These are phyloP conservation scores for Aphrophora alni DNA, from an alignment of 2,888 invertebrate genomes.

Conservation along the genomic window DNA sequence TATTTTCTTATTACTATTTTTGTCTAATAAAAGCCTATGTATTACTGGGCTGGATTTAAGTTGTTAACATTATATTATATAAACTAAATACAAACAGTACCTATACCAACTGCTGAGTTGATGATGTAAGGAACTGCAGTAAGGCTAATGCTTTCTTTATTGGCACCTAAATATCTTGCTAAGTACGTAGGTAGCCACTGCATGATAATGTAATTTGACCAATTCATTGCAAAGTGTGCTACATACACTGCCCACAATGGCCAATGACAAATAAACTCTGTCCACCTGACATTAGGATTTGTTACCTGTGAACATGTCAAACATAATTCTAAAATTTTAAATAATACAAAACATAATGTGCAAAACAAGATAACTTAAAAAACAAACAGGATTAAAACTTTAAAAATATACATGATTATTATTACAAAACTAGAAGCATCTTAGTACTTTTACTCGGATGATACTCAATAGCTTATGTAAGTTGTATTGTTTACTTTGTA, in stretches of 20 bases:
- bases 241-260: slow-evolving; percentile 76
- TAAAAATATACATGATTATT: too few relatives aligned
- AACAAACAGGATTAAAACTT: too few relatives aligned
- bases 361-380: not conserved
- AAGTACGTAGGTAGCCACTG: slow-evolving; percentile 80
- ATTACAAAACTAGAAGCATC: too few relatives aligned
- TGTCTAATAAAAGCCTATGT: too few relatives aligned
- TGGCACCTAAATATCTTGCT: slow-evolving; percentile 67
- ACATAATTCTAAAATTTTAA: not conserved
- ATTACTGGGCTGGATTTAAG: too few relatives aligned
- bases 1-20: too few relatives aligned
- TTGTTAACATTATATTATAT: too few relatives aligned
- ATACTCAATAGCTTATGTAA: too few relatives aligned
- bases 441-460: too few relatives aligned
- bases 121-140: slow-evolving; percentile 77
- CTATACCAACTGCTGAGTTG: slow-evolving; percentile 73
- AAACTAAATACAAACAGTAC: too few relatives aligned
- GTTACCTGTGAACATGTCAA: slow-evolving; percentile 57
- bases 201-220: slow-evolving; percentile 81
- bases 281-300: slow-evolving; percentile 66
- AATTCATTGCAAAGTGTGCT: slow-evolving; percentile 81
- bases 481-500: too few relatives aligned
- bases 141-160: slow-evolving; percentile 71
- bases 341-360: not conserved
- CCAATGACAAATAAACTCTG: slow-evolving; percentile 70